Evolutionary conservation across 2,888 invertebrate species (phyloP), one percentile per base, ranked within the genome.

Genomic region (Hololepta plana): DNA sequence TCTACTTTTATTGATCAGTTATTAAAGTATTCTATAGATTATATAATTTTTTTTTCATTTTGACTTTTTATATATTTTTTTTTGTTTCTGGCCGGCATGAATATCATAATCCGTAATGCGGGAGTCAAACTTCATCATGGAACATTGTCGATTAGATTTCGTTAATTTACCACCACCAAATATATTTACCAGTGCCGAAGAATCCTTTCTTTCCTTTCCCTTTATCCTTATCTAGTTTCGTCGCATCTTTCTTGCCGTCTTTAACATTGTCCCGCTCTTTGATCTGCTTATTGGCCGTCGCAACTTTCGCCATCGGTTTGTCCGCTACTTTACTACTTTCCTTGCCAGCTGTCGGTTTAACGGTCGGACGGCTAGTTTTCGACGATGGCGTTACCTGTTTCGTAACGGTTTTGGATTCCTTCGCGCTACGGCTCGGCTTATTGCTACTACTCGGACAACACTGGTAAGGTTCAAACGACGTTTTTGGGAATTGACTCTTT

Each of bases 391-490:
- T 27, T 14, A 37, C 32, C 30, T 40, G 37, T 32, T 38, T 42
- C 37, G 33, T 31, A 38, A 33, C 37, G 13, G 41, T 24, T 4
- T 29, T 31, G 6, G 6, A 10, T 8, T 6, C 16, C 25, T 31
- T 32, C 42, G 56, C 54, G 46, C 67, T 70, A 59, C 69, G 70
- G 64, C 76, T 81, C 58, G 76, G 74, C 57, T n/a, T n/a, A n/a
- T n/a, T n/a, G n/a, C n/a, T n/a, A n/a, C n/a, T n/a, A 77, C 68
- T 74, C 58, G 82, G 84, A 68, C 84, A 85, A 72, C 84, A 84
- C 67, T 82, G 82, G 72, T 79, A 85, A 55, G 84, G 79, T 71
- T 76, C 77, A 64, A 76, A 81, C 49, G 76, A 70, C 60, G 67
- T 63, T 60, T 68, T 68, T 58, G 73, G 72, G 58, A 71, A 64